Evolutionary conservation across 2,113 vertebrate genomes (phyloP).

Genomic region (Oophaga pumilio): DNA sequence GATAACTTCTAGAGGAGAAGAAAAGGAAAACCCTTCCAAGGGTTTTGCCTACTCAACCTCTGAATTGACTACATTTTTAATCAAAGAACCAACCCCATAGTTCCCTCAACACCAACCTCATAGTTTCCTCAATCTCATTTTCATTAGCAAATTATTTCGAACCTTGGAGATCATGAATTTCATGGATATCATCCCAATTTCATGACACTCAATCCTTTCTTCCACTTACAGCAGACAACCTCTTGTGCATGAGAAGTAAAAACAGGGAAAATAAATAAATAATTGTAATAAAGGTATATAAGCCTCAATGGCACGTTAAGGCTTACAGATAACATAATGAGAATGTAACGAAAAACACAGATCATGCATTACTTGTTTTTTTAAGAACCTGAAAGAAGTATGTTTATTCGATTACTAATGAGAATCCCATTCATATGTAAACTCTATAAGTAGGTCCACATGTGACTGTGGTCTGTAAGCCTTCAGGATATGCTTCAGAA

Average conservation of each 20-base stretch:
- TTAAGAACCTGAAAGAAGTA: slow-evolving; percentile 34
- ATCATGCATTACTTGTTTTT: not conserved
- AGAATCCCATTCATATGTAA: slow-evolving; percentile 44
- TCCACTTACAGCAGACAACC: not conserved
- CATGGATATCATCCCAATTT: not conserved
- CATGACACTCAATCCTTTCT: not conserved
- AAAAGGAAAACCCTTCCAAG: not conserved
- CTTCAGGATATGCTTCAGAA: slow-evolving; percentile 22
- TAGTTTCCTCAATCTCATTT: not conserved
- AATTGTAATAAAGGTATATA: not conserved
- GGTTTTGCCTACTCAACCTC: not conserved
- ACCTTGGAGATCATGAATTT: not conserved
- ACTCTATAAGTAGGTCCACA: slow-evolving; percentile 27
- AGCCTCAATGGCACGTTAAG: not conserved
- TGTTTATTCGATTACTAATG: slow-evolving; percentile 52
- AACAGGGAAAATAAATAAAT: not conserved
- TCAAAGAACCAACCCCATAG: not conserved
- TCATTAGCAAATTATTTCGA: not conserved
- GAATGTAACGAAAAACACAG: slow-evolving; percentile 37
- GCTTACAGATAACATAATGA: slow-evolving; percentile 29
- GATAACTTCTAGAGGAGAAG: not conserved
- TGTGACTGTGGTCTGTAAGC: slow-evolving; percentile 42
- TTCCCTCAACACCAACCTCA: not conserved
- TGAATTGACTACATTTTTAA: not conserved
- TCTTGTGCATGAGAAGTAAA: not conserved